A percentile compares a stretch with the other conserved stretches of the same genome.
Evolutionary conservation across 1,140 invertebrate genomes (phyloP).

Genomic region (Drosophila nannoptera): DNA sequence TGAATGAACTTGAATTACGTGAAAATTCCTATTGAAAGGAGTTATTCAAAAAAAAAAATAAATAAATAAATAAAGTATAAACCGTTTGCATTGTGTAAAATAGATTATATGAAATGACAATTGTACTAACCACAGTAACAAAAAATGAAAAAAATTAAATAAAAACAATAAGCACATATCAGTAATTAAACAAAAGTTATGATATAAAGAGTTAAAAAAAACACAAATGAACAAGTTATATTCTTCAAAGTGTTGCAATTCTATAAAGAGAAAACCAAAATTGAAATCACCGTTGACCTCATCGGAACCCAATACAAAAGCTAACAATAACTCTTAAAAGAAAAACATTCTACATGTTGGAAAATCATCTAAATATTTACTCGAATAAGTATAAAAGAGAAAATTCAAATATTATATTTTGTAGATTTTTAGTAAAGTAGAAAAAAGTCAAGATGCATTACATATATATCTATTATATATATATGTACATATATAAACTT

Average conservation of each 20-base stretch:
- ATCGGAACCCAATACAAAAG: constrained; percentile 41
- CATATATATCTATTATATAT: constrained; percentile 43
- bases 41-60: constrained; percentile 17
- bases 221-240: neutral
- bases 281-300: constrained; percentile 68
- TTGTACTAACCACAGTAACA: constrained; percentile 44
- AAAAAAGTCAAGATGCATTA: constrained; percentile 43
- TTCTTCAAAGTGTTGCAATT: constrained; percentile 25
- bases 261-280: constrained; percentile 31
- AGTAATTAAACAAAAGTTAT: constrained; percentile 38
- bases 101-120: constrained; percentile 34
- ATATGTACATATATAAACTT: constrained; percentile 49
- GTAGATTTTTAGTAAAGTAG: constrained; percentile 75
- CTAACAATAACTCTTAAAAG: constrained; percentile 44
- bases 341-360: constrained; percentile 54
- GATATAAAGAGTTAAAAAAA: constrained; percentile 10
- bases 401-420: constrained; percentile 72
- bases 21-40: constrained; percentile 27
- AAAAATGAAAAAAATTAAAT: constrained; percentile 20
- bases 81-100: constrained; percentile 42
- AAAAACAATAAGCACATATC: constrained; percentile 70
- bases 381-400: constrained; percentile 46
- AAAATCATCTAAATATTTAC: constrained; percentile 50
- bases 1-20: constrained; percentile 23
- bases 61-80: constrained; percentile 25